A percentile compares a stretch with the other conserved stretches of the same genome.
Evolutionary conservation across 1,140 invertebrate species (phyloP).

Genomic region (Lysiphlebus fabarum): DNA sequence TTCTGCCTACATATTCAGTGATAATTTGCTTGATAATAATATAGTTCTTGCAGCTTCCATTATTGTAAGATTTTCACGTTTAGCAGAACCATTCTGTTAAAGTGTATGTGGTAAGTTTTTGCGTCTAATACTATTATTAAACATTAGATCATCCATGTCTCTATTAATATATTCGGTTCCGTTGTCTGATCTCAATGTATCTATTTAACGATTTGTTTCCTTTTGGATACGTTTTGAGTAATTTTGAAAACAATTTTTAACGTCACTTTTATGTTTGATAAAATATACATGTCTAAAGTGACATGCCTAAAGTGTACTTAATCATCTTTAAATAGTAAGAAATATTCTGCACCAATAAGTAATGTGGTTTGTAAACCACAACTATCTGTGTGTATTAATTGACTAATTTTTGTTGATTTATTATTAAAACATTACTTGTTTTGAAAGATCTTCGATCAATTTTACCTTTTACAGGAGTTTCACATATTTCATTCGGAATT

Average conservation of each 20-base stretch:
- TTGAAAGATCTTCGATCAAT: too few species aligned
- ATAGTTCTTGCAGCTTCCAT: too few species aligned
- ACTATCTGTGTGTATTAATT: conserved; percentile 25
- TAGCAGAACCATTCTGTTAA: conserved; percentile 25
- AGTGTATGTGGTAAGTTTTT: conserved; percentile 25
- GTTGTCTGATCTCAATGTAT: conserved; percentile 30
- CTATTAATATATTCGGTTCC: conserved; percentile 31
- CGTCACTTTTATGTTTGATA: conserved; percentile 28
- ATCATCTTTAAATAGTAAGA: conserved; percentile 28
- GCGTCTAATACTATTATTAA: conserved; percentile 26
- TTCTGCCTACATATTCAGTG: too few species aligned
- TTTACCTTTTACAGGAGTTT: too few species aligned
- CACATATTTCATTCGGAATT: too few species aligned
- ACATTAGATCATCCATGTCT: conserved; percentile 23
- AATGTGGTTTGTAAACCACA: conserved; percentile 21
- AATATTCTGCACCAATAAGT: conserved; percentile 22
- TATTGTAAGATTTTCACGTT: too few species aligned
- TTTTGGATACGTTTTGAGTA: conserved; percentile 30
- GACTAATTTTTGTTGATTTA: conserved; percentile 21
- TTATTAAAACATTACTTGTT: too few species aligned
- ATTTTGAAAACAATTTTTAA: conserved; percentile 21
- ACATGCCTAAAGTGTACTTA: too few species aligned
- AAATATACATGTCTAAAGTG: conserved; percentile 23
- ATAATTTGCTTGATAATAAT: too few species aligned
- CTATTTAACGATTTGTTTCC: conserved; percentile 24